Conservation (phyloP, 2,113 vertebrate genomes). For the Odocoileus virginianus region DNA sequence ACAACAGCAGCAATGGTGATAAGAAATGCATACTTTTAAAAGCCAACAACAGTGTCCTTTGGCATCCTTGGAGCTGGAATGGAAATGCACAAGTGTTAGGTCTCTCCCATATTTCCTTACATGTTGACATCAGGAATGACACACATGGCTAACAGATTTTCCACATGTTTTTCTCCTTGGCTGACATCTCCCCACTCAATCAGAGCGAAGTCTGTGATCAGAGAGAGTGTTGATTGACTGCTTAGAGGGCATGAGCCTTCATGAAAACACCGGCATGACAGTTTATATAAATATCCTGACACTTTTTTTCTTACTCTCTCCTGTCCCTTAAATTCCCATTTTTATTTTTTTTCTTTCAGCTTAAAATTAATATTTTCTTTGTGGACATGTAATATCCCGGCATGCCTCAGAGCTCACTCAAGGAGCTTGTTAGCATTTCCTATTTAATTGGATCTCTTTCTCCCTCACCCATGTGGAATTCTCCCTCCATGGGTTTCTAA, state of each 20-base stretch:
- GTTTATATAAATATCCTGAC: slow-evolving; percentile 80
- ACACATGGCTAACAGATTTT: slow-evolving; percentile 83
- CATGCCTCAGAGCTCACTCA: slow-evolving; percentile 73
- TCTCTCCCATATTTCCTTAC: slow-evolving; percentile 69
- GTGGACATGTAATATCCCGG: slow-evolving; percentile 59
- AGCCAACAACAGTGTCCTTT: fast-evolving
- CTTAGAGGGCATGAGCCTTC: slow-evolving; percentile 76
- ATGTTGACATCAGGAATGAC: slow-evolving; percentile 77
- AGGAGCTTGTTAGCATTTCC: slow-evolving; percentile 79
- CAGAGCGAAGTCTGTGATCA: slow-evolving; percentile 78
- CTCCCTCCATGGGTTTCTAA: slow-evolving; percentile 68
- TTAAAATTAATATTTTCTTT: slow-evolving; percentile 78
- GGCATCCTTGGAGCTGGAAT: not conserved
- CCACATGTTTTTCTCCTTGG: slow-evolving; percentile 79
- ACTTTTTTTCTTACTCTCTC: slow-evolving; percentile 47
- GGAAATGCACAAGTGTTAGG: not conserved
- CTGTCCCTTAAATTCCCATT: slow-evolving; percentile 66
- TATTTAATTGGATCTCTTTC: slow-evolving; percentile 78
- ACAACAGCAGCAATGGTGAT: not conserved
- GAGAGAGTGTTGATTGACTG: slow-evolving; percentile 79
- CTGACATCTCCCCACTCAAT: slow-evolving; percentile 79
- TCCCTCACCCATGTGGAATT: slow-evolving; percentile 72
- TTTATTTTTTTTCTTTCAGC: slow-evolving; percentile 77
- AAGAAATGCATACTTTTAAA: not conserved
- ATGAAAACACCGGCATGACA: slow-evolving; percentile 75